These are phyloP conservation scores for Rhabditoides inermis DNA, from an alignment of 2,888 invertebrate genomes.

Conservation along the genomic window DNA sequence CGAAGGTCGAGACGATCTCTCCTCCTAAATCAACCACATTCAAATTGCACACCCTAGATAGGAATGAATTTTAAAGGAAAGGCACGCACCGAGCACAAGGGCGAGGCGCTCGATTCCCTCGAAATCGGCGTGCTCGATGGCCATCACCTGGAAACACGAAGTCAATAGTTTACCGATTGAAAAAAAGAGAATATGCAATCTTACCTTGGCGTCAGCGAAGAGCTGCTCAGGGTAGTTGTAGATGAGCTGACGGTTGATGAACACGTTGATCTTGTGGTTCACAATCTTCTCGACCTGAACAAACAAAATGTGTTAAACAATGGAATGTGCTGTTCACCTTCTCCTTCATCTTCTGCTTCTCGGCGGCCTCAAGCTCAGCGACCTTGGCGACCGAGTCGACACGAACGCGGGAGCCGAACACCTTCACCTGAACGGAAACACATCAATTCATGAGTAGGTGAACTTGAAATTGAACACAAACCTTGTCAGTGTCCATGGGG, in stretches of 20 bases:
- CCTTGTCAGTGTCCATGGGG: conserved; percentile 99
- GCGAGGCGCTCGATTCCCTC: conserved; percentile 95
- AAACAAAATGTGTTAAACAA: background rate
- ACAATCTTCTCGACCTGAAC: conserved; percentile 73
- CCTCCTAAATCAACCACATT: conserved; percentile 59
- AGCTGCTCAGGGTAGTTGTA: conserved; percentile 99
- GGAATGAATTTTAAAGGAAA: background rate
- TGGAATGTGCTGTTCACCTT: conserved; percentile 61
- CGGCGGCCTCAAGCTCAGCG: conserved; percentile 90
- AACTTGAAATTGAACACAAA: conserved; percentile 57
- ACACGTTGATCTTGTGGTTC: conserved; percentile 87
- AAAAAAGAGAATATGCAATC: background rate
- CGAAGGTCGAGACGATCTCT: conserved; percentile 96
- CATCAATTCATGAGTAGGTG: background rate
- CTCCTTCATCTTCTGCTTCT: conserved; percentile 99
- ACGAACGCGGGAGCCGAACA: conserved; percentile 82
- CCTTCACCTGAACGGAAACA: conserved; percentile 49
- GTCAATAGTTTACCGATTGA: too few species aligned
- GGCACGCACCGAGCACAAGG: conserved; percentile 72
- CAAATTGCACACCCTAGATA: too few species aligned
- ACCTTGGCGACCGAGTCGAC: conserved; percentile 67
- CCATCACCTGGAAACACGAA: too few species aligned
- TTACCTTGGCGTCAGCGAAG: conserved; percentile 87
- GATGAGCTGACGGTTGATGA: conserved; percentile 94
- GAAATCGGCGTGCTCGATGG: conserved; percentile 98